Conservation (phyloP, 2,888 invertebrate genomes). For the Odontocolon sp. region DNA sequence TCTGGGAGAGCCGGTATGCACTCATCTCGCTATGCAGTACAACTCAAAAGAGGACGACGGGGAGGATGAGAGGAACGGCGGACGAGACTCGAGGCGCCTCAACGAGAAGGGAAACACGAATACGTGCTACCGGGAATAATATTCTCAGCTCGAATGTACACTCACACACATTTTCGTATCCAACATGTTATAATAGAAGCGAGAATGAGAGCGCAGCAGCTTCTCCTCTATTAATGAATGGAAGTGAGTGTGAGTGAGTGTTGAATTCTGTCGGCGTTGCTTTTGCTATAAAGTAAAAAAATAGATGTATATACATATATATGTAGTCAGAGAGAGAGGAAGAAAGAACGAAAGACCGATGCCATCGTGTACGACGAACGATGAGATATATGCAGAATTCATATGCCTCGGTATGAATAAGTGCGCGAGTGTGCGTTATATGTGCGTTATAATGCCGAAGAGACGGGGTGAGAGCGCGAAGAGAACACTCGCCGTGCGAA, state of each 20-base stretch:
- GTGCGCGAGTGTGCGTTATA: conserved; percentile 9
- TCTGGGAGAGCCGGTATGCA: background rate
- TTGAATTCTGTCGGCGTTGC: conserved; percentile 22
- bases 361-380: conserved; percentile 1
- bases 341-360: conserved; percentile 2
- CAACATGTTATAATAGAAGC: conserved; percentile 46
- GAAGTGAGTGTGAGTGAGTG: conserved; percentile 11
- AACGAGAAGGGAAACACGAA: conserved; percentile 16
- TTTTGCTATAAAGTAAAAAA: conserved; percentile 23
- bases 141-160: background rate
- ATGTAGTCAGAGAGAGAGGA: background rate
- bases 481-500: conserved; percentile 16
- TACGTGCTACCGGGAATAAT: conserved; percentile 22
- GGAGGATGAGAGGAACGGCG: background rate
- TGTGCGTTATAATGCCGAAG: conserved; percentile 44
- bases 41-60: conserved; percentile 9
- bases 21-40: conserved; percentile 1
- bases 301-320: background rate
- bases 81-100: conserved; percentile 25
- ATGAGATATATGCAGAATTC: conserved; percentile 12
- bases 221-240: conserved; percentile 43
- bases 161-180: conserved; percentile 25
- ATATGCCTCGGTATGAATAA: background rate
- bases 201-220: conserved; percentile 32
- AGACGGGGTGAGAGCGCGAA: conserved; percentile 1